Conservation (phyloP, 2,888 invertebrate species). For the Pollenia griseotomentosa region DNA sequence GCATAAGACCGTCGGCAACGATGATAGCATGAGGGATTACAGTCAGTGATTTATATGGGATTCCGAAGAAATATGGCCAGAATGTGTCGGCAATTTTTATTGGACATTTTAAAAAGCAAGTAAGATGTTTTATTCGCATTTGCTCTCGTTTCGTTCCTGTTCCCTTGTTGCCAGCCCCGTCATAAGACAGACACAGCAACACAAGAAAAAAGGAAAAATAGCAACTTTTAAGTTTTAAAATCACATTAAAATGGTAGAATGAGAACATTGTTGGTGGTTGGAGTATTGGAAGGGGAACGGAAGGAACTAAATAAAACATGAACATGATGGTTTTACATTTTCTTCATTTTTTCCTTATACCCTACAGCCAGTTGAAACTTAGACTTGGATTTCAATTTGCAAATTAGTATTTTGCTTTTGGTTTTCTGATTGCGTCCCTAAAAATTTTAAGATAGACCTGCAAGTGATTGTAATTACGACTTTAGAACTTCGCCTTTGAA, state of each 20-base stretch:
- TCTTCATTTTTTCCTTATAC: conserved; percentile 6
- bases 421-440: too few relatives aligned
- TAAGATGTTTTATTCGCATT: conserved; percentile 82
- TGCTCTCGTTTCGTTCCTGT: conserved; percentile 74
- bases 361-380: conserved; percentile 6
- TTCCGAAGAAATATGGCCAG: conserved; percentile 85
- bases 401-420: too few relatives aligned
- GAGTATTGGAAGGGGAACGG: conserved; percentile 69
- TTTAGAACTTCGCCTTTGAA: too few relatives aligned
- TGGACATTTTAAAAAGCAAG: conserved; percentile 85
- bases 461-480: too few relatives aligned
- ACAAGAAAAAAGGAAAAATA: conserved; percentile 44
- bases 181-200: conserved; percentile 45
- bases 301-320: conserved; percentile 43
- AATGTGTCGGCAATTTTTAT: conserved; percentile 85
- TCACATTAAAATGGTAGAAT: conserved; percentile 60
- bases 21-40: conserved; percentile 85
- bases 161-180: conserved; percentile 33
- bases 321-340: conserved; percentile 50
- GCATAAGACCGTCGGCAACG: conserved; percentile 76
- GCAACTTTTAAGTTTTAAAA: conserved; percentile 68
- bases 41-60: conserved; percentile 85
- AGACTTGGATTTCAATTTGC: too few relatives aligned
- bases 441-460: too few relatives aligned
- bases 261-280: conserved; percentile 5